Evolutionary conservation across 2,113 vertebrate genomes (phyloP).

Genomic region (Stictonetta naevosa): DNA sequence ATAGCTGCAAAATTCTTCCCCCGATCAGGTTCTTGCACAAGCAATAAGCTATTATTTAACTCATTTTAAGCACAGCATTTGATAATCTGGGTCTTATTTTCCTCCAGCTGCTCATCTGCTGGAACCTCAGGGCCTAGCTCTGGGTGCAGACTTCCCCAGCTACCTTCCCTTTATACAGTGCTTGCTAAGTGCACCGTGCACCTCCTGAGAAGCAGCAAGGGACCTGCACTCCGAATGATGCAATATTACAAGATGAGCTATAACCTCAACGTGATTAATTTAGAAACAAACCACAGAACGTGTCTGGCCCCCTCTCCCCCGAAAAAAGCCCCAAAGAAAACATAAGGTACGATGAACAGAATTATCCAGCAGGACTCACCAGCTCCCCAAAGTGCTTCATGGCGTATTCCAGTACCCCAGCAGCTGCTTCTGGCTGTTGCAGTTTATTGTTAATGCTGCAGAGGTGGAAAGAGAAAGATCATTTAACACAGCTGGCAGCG

Average conservation of each 20-base stretch:
- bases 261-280: rapidly evolving
- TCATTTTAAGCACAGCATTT: too few relatives aligned
- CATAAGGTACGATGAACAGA: rapidly evolving
- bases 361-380: conserved; percentile 79
- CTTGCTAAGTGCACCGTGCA: neutral
- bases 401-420: conserved; percentile 96
- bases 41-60: too few relatives aligned
- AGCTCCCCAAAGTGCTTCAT: conserved; percentile 99
- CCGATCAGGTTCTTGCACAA: neutral
- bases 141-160: neutral
- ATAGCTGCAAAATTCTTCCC: neutral
- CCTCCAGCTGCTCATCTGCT: too few relatives aligned
- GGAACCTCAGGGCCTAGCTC: too few relatives aligned
- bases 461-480: conserved; percentile 48
- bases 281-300: neutral
- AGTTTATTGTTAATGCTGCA: conserved; percentile 98
- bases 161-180: neutral
- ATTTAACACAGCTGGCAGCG: neutral
- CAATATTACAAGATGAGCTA: neutral
- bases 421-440: conserved; percentile 96
- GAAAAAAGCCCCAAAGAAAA: neutral
- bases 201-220: neutral
- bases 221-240: neutral
- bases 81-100: too few relatives aligned
- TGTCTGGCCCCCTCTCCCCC: too few relatives aligned